Base-by-base conservation (phyloP, 2,888 invertebrate species). In the Harpalus rufipes region DNA sequence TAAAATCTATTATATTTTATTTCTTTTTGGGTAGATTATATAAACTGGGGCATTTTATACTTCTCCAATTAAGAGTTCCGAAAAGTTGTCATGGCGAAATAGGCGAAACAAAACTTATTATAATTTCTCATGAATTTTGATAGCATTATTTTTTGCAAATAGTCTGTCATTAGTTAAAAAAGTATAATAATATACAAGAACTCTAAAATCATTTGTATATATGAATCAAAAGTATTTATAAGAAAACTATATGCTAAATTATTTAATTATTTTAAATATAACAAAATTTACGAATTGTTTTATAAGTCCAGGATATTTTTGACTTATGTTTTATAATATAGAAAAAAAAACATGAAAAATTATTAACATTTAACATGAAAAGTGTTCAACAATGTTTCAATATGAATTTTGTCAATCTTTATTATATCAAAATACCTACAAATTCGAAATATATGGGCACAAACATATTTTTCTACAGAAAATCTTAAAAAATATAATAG, bases 381-480 rank as follows among this genome's bases (percentile, higher is more conserved):
- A 51, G 44, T 51, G 44, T 51, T 51, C 44, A 51, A 51, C 44
- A 51, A 51, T 12, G 4, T 51, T 51, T 51, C 44, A 51, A 51
- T 51, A 51, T 51, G 44, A 51, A 51, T 51, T 12, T 51, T 51
- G 44, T 51, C 44, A 2, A 32, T 32, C 32, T 32, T 32, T 32
- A 32, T 32, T 5, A 32, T 32, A 32, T 32, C 5, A 32, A 32
- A 32, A 32, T 32, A 32, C 32, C 32, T 32, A 32, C 5, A 32
- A 32, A 51, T 51, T 8, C 10, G 44, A 51, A 51, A 51, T 12
- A n/a, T 51, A 51, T 51, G 44, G 44, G 44, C 44, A 51, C 44
- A 51, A 51, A 51, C 44, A 51, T 51, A 51, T 51, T 51, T 51
- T 51, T 51, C 44, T 51, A 51, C 44, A 51, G 44, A 51, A 21